Base-by-base conservation (phyloP, 2,888 invertebrate genomes). In the Campoplex capitator region DNA sequence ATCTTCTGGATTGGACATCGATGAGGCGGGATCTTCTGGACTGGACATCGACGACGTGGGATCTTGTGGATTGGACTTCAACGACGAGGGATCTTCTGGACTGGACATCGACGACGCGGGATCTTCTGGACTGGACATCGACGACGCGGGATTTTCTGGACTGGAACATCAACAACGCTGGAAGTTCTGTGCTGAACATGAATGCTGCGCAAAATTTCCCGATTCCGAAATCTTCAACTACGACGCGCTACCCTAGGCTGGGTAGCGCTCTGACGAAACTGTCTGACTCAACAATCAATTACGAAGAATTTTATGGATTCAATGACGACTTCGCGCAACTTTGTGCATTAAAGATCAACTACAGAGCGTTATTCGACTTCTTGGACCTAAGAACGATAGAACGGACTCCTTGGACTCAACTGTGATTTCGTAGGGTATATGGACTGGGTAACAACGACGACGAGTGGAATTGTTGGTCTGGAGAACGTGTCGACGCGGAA, bases 351-450 rank as follows among this genome's bases (percentile, higher is more conserved):
- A 48, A 58, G 38, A 74, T 70, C 48, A 35, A 62, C 38, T 18
- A 23, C 38, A 56, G 11, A 32, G 77, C 23, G 62, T 18, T 28
- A 45, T 9, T 32, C 32, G 51, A 75, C 75, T 81, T 28, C 2
- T 13, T n/a, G 45, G 38, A 48, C 51, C 38, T 51, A 28, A 42
- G 2, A 65, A 65, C 18, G 28, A 51, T 16, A 7, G 68, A 18
- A n/a, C 23, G n/a, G 62, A 35, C 42, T 38, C 45, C 56, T 9
- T 51, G 65, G 42, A 38, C 16, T 28, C 13, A 16, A 38, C 16
- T 23, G n/a, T 4, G 76, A 83, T 70, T 58, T 58, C 83, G 58
- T 45, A 58, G 68, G 75, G 56, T 56, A 38, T 67, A 28, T 35
- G 73, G 65, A 71, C 42, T 28, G 75, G 70, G 32, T 51, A 54